A percentile compares a stretch with the other conserved stretches of the same genome.
Evolutionary conservation across 2,113 vertebrate species (phyloP).

Genomic region (Rissa tridactyla): DNA sequence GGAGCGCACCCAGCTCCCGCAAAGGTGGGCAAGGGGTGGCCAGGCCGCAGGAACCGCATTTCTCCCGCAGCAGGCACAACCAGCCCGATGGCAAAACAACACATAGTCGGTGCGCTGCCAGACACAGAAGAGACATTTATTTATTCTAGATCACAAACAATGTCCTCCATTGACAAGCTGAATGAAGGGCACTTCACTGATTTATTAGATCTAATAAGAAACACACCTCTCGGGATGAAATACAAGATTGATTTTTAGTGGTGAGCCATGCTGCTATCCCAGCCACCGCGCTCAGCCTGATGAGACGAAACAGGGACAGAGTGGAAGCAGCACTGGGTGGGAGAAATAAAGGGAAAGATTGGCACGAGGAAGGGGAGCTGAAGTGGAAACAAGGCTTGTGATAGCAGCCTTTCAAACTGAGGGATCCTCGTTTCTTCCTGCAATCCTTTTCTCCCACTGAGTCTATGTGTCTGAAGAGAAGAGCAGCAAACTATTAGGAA

Average conservation of each 20-base stretch:
- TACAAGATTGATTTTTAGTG: constrained; percentile 64
- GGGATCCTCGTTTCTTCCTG: neutral
- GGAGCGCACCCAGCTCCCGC: neutral
- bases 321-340: neutral
- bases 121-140: constrained; percentile 52
- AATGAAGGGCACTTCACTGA: constrained; percentile 69
- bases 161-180: constrained; percentile 61
- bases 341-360: neutral
- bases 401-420: neutral
- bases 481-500: neutral
- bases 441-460: neutral
- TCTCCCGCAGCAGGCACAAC: neutral
- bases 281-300: neutral
- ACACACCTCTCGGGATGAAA: constrained; percentile 61
- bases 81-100: neutral
- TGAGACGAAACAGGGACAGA: neutral
- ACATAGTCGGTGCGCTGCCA: neutral
- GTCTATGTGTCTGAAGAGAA: neutral
- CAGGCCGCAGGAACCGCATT: neutral
- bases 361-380: neutral
- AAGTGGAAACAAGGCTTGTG: neutral
- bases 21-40: neutral
- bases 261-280: constrained; percentile 2
- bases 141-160: constrained; percentile 67
- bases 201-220: constrained; percentile 71